A percentile compares a stretch with the other conserved stretches of the same genome.
Evolutionary conservation across 2,888 invertebrate species (phyloP).

Genomic region (Onchidella celtica): DNA sequence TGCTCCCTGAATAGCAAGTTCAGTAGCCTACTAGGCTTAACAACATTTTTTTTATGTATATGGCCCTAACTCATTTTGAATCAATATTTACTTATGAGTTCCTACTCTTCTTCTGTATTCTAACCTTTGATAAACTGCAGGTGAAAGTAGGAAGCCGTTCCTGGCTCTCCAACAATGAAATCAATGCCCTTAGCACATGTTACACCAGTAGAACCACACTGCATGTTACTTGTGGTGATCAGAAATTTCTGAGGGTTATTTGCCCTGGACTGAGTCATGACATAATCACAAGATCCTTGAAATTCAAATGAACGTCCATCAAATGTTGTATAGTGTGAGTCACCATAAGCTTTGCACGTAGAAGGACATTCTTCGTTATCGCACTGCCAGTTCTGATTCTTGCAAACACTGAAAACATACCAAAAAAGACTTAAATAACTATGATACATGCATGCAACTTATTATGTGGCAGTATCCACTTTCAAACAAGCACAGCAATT

Average conservation of each 20-base stretch:
- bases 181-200: slow-evolving; percentile 91
- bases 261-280: slow-evolving; percentile 84
- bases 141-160: slow-evolving; percentile 63
- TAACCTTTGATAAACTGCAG: slow-evolving; percentile 65
- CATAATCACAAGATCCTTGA: slow-evolving; percentile 93
- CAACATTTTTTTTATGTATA: no score
- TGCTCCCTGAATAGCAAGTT: no score
- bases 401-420: slow-evolving; percentile 69
- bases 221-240: slow-evolving; percentile 90
- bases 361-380: slow-evolving; percentile 85
- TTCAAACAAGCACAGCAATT: no score
- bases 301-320: slow-evolving; percentile 92
- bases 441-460: no score
- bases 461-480: no score
- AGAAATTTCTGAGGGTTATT: slow-evolving; percentile 77
- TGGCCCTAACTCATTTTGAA: no score
- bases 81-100: no score
- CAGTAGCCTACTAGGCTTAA: no score
- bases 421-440: no score
- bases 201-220: slow-evolving; percentile 92
- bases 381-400: slow-evolving; percentile 89
- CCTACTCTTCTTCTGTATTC: no score
- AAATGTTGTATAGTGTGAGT: slow-evolving; percentile 93
- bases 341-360: slow-evolving; percentile 92
- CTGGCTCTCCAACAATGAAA: slow-evolving; percentile 66